A percentile compares a stretch with the other conserved stretches of the same genome.
phyloP scores from a whole-genome alignment of 2,797 vertebrate genomes.

The Enteromius thamalakanensis region DNA sequence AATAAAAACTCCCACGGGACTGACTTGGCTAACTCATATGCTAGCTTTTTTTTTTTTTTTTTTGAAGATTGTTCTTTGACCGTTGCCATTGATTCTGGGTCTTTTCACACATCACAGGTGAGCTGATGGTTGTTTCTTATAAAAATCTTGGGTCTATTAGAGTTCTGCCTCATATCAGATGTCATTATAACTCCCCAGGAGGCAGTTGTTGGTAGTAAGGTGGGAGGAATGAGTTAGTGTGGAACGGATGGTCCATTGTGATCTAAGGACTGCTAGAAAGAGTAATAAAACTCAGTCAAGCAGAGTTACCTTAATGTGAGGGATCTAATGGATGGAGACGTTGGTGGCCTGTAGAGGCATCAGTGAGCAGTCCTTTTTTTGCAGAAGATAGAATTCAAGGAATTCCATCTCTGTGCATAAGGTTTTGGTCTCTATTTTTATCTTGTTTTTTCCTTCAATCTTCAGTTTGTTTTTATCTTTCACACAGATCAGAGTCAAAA shows the following conservation, averaged over 20 bases:
- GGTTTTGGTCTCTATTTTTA: neutral
- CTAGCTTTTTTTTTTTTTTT: neutral
- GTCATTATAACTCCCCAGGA: conserved; percentile 35
- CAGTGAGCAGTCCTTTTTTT: conserved; percentile 1
- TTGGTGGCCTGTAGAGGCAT: conserved; percentile 42
- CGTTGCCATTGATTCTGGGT: neutral
- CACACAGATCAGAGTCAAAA: no score
- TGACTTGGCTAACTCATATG: neutral
- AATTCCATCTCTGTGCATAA: neutral
- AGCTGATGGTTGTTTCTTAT: neutral
- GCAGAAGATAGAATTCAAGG: conserved; percentile 14
- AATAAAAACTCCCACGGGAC: neutral
- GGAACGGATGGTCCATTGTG: conserved; percentile 57
- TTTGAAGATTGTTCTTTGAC: neutral
- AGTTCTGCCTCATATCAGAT: conserved; percentile 9
- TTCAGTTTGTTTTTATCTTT: no score
- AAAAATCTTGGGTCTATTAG: conserved; percentile 9
- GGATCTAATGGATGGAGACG: conserved; percentile 74
- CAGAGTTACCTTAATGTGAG: conserved; percentile 70
- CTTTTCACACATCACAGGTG: neutral
- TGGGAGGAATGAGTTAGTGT: conserved; percentile 25
- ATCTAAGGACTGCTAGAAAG: conserved; percentile 56
- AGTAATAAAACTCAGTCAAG: conserved; percentile 70
- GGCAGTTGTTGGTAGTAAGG: conserved; percentile 20
- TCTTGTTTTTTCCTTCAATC: neutral